These are phyloP conservation scores for Pteruthius melanotis DNA, from an alignment of 2,113 vertebrate species.

Conservation along the genomic window DNA sequence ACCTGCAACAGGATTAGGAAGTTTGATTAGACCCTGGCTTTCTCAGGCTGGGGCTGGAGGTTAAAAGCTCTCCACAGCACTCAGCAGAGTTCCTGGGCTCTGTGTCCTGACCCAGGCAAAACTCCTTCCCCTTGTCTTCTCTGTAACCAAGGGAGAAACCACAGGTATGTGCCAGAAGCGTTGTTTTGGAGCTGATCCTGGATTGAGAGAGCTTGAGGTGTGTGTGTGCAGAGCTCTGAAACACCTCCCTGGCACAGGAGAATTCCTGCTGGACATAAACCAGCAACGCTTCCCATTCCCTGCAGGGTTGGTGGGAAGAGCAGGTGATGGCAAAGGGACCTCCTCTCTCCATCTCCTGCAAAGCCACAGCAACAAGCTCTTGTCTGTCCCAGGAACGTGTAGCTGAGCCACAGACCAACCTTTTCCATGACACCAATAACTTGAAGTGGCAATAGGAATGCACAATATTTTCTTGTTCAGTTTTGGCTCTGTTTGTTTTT, in stretches of 20 bases:
- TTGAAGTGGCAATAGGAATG: not conserved
- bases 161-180: rapidly evolving
- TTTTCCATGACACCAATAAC: not conserved
- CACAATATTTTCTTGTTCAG: rapidly evolving
- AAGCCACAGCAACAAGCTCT: not conserved
- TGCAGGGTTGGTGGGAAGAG: not conserved
- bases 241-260: not conserved
- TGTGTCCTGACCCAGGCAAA: not conserved
- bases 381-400: not conserved
- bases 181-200: too few species aligned
- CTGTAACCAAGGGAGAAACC: not conserved
- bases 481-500: not conserved
- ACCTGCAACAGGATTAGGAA: not conserved
- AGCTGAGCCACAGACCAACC: not conserved
- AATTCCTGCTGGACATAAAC: not conserved
- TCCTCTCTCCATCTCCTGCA: not conserved
- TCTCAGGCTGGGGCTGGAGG: not conserved
- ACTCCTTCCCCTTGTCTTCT: not conserved
- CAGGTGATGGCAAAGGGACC: too few species aligned
- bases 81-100: not conserved
- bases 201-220: not conserved
- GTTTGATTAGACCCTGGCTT: not conserved
- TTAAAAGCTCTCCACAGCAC: not conserved
- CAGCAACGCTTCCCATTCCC: not conserved
- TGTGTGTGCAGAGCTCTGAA: not conserved